These are phyloP conservation scores for Leucosticte australis DNA, from an alignment of 2,113 vertebrate genomes.

Conservation along the genomic window DNA sequence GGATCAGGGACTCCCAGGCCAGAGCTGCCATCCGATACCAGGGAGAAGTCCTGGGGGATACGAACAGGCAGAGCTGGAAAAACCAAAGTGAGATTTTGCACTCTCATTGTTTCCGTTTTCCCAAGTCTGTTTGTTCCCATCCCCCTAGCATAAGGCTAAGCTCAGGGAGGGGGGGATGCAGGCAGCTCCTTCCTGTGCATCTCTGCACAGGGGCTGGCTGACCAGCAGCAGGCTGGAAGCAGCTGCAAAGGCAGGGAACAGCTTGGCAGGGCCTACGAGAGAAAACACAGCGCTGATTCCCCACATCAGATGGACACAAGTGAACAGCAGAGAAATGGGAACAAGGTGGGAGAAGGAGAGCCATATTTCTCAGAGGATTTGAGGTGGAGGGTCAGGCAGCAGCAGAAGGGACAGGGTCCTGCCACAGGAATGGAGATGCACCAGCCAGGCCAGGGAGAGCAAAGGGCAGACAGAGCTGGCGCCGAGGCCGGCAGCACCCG, in stretches of 20 bases:
- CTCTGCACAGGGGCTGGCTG: not conserved
- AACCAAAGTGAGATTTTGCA: not conserved
- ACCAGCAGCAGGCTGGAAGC: not conserved
- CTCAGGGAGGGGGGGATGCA: fast-evolving
- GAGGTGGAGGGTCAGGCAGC: not conserved
- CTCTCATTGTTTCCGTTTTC: not conserved
- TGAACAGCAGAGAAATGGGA: fast-evolving
- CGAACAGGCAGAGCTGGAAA: not conserved
- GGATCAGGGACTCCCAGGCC: not conserved
- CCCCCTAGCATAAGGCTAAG: not conserved
- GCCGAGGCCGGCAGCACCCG: not conserved
- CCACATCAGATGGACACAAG: fast-evolving
- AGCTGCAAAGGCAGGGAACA: not conserved
- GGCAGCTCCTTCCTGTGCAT: not conserved
- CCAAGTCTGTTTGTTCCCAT: not conserved
- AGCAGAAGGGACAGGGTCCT: not conserved
- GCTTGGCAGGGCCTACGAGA: fast-evolving
- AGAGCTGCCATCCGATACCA: not conserved
- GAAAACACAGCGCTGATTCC: not conserved
- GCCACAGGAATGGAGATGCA: fast-evolving
- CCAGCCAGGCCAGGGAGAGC: not conserved
- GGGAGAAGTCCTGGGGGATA: not conserved
- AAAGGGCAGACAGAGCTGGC: not conserved
- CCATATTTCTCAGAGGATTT: fast-evolving
- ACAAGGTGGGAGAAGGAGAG: not conserved